A percentile compares a stretch with the other conserved stretches of the same genome.
Conservation (phyloP, 2,888 invertebrate genomes). For the Spodoptera picta region DNA sequence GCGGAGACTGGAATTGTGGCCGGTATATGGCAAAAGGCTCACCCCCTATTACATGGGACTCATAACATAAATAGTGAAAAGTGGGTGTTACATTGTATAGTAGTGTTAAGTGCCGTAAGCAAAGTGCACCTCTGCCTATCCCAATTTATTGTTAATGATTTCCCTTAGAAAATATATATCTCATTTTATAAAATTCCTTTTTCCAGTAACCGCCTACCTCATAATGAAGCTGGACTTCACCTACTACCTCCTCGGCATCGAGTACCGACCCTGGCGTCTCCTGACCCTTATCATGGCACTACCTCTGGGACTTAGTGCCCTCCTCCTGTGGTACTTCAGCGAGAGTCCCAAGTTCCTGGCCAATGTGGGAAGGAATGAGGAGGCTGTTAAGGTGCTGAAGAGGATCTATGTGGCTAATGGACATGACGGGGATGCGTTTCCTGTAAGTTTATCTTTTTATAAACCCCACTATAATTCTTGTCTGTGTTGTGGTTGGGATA, state of each 20-base stretch:
- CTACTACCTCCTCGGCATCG: conserved; percentile 69
- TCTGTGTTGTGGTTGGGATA: too few relatives aligned
- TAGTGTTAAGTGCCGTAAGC: too few relatives aligned
- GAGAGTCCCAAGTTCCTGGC: conserved; percentile 94
- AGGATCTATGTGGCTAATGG: conserved; percentile 90
- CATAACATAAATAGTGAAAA: too few relatives aligned
- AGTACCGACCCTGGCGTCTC: conserved; percentile 79
- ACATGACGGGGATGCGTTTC: conserved; percentile 65
- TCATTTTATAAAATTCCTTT: background rate
- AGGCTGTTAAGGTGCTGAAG: conserved; percentile 89
- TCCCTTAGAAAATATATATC: too few relatives aligned
- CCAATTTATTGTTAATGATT: too few relatives aligned
- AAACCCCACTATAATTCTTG: too few relatives aligned
- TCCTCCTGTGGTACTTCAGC: conserved; percentile 88
- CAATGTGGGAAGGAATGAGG: conserved; percentile 89
- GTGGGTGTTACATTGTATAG: too few relatives aligned
- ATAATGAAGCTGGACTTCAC: conserved; percentile 79
- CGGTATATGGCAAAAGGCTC: too few relatives aligned
- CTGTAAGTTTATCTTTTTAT: conserved; percentile 62
- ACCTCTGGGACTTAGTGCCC: conserved; percentile 90
- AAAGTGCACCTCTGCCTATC: too few relatives aligned
- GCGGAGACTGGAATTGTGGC: too few relatives aligned
- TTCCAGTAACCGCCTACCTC: conserved; percentile 77
- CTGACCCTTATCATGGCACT: conserved; percentile 85
- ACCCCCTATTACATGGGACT: too few relatives aligned